A percentile compares a stretch with the other conserved stretches of the same genome.
Conservation (phyloP, 1,140 invertebrate species). For the Drosophila auraria region DNA sequence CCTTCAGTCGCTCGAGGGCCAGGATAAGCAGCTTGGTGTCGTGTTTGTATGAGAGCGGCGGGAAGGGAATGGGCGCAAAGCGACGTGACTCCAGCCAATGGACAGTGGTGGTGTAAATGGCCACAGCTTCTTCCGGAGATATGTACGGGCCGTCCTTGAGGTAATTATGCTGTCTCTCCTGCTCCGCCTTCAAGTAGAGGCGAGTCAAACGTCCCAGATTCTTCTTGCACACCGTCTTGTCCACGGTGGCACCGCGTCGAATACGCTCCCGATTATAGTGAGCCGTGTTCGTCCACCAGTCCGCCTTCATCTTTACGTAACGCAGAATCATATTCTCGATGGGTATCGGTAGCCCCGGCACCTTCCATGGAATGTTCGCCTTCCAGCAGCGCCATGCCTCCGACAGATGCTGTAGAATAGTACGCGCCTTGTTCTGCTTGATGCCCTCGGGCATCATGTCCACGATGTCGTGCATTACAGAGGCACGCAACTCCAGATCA, state of each 20-base stretch:
- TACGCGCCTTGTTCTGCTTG: conserved; percentile 99
- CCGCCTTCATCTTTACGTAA: conserved; percentile 99
- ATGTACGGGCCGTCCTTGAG: conserved; percentile 99
- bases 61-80: conserved; percentile 99
- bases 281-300: conserved; percentile 99
- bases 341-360: conserved; percentile 98
- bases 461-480: conserved; percentile 99
- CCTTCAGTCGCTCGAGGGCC: conserved; percentile 98
- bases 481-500: conserved; percentile 98
- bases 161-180: conserved; percentile 99
- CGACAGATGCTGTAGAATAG: conserved; percentile 99
- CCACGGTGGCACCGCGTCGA: conserved; percentile 96
- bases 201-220: conserved; percentile 98
- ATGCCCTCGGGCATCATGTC: conserved; percentile 99
- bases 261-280: conserved; percentile 99
- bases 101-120: conserved; percentile 99
- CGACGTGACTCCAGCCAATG: conserved; percentile 99
- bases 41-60: conserved; percentile 99
- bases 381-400: conserved; percentile 99
- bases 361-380: conserved; percentile 99
- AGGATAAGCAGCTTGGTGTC: conserved; percentile 99
- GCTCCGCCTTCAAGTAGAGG: conserved; percentile 99
- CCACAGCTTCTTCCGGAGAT: conserved; percentile 99
- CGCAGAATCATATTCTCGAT: conserved; percentile 99
- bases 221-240: conserved; percentile 99